These are phyloP conservation scores for Felis chaus DNA, from an alignment of 2,113 vertebrate genomes.

Conservation along the genomic window DNA sequence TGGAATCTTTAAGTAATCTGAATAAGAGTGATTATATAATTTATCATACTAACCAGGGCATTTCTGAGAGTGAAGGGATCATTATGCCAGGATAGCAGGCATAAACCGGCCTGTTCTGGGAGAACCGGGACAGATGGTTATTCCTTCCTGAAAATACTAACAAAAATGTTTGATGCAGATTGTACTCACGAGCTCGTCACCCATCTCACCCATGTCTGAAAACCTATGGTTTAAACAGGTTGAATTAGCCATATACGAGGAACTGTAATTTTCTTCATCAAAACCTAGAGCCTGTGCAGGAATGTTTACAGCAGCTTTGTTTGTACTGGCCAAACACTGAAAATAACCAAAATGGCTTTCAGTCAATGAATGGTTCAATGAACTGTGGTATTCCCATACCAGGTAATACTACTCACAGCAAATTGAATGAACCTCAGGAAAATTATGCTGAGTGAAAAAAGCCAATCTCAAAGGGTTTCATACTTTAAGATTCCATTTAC, in stretches of 20 bases:
- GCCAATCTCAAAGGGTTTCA: background rate
- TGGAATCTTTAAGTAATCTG: background rate
- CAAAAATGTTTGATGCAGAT: background rate
- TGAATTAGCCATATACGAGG: background rate
- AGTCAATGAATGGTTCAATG: background rate
- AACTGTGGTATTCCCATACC: background rate
- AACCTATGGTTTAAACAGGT: background rate
- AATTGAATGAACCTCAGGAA: background rate
- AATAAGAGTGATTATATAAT: constrained; percentile 27
- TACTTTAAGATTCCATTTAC: background rate
- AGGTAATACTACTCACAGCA: background rate
- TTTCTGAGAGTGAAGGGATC: background rate
- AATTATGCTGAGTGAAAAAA: background rate
- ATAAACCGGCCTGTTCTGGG: background rate
- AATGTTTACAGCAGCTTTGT: background rate
- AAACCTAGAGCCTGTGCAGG: background rate
- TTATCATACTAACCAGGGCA: background rate
- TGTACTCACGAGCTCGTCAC: background rate
- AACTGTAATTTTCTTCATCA: background rate
- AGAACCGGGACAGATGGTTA: background rate
- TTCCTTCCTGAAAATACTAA: background rate
- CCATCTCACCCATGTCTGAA: background rate
- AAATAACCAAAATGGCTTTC: background rate
- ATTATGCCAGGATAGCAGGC: background rate
- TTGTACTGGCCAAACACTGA: background rate